Base-by-base conservation (phyloP, 23 tunicate genomes). In the Corella eumyota region DNA sequence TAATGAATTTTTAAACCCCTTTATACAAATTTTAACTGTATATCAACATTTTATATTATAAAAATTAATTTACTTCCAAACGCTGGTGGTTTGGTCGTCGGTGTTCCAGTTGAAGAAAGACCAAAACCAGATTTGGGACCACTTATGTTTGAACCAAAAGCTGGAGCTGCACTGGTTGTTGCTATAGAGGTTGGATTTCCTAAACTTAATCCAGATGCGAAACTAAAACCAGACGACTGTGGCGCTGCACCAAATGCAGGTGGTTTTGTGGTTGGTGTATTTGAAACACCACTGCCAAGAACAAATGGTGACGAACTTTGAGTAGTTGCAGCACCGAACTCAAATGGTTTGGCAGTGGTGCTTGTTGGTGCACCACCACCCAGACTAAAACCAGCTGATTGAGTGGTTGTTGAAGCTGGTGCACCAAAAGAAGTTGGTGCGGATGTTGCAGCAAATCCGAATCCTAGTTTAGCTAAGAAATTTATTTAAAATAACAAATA, bases 141-240 rank as follows among this genome's bases (percentile, higher is more conserved):
- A 2, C 31, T 33, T 26, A 33, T 24, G 15, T 54, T 54, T 54
- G 60, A 24, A 2, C 60, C 60, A 54, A 54, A 54, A 26, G 60
- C 60, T 25, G 60, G 60, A 17, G 60, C 29, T 25, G 71, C 58
- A 47, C 24, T 25, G 27, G 35, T 25, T 1, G 17, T 2, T 4
- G 56, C 24, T n/a, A 54, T 4, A 58, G 40, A 11, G 27, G 40
- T 7, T 26, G 38, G 11, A 1, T 25, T 38, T 37, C 68, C 74
- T 35, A 68, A 68, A 0, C 51, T 24, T 33, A 53, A 68, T 2
- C 60, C 64, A 32, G 78, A n/a, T 46, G 60, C 32, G 6, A 61
- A 32, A 32, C 68, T n/a, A 11, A 61, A 25, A n/a, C 61, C 68
- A 15, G 61, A 47, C 2, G 60, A 25, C n/a, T 35, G 9, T 3